These are phyloP conservation scores for Tuberolachnus salignus DNA, from an alignment of 2,888 invertebrate species.

Conservation along the genomic window DNA sequence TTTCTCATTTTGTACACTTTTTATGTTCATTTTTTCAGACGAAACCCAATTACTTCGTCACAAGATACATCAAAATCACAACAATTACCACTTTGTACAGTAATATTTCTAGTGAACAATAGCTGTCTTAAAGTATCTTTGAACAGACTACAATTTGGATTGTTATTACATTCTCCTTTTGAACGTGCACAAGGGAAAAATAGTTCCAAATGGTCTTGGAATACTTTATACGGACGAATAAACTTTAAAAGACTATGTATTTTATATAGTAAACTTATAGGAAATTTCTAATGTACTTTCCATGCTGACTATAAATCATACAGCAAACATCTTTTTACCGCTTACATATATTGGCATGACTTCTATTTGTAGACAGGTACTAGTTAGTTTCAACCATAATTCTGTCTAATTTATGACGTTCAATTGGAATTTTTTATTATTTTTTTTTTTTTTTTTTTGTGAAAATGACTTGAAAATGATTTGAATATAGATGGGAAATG, in stretches of 20 bases:
- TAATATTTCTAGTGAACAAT: conserved; percentile 7
- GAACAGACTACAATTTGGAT: not conserved
- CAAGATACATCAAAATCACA: not conserved
- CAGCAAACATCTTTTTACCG: not conserved
- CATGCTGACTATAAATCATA: not conserved
- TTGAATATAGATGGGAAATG: conserved; percentile 16
- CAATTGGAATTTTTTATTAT: not conserved
- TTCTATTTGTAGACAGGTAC: no score
- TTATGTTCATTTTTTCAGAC: not conserved
- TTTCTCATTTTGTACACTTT: not conserved
- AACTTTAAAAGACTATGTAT: not conserved
- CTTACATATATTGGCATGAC: no score
- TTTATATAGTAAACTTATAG: not conserved
- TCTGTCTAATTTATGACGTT: not conserved
- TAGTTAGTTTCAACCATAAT: not conserved
- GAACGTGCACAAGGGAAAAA: not conserved
- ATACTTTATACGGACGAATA: not conserved
- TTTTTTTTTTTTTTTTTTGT: no score
- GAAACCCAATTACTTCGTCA: not conserved
- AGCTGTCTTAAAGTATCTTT: not conserved
- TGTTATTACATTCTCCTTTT: not conserved
- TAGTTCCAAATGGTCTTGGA: not conserved
- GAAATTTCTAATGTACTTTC: not conserved
- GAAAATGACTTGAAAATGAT: not conserved
- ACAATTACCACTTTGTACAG: not conserved